Conservation (phyloP, 2,888 invertebrate species). For the Epinotia ramella region DNA sequence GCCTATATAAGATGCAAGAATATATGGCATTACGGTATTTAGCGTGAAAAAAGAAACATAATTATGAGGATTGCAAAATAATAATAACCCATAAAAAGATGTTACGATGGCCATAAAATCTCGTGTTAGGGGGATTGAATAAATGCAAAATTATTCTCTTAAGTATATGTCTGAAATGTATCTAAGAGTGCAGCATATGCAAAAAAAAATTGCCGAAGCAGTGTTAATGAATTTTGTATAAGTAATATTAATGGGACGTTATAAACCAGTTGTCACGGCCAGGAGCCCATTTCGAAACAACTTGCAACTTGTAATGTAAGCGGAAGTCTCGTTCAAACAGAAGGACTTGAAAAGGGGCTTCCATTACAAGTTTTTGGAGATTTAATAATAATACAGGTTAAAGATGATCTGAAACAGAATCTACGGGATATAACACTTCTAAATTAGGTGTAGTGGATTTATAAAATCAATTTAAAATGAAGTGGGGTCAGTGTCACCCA, state of each 20-base stretch:
- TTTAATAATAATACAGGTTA: neutral
- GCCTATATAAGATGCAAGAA: too few relatives aligned
- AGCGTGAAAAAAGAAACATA: too few relatives aligned
- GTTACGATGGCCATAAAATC: neutral
- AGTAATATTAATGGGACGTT: neutral
- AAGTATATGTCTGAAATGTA: too few relatives aligned
- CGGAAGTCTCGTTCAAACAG: neutral
- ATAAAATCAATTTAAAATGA: neutral
- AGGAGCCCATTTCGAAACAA: neutral
- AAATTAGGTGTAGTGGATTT: conserved; percentile 10
- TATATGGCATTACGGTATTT: too few relatives aligned
- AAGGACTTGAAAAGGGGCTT: neutral
- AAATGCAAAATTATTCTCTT: neutral
- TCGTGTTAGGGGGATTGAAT: neutral
- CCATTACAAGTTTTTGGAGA: neutral
- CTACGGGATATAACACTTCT: conserved; percentile 12
- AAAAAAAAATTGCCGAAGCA: neutral
- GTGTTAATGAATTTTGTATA: neutral
- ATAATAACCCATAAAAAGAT: neutral
- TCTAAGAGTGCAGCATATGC: neutral
- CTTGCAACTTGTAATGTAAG: neutral
- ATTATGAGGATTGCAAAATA: too few relatives aligned
- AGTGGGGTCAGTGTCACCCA: neutral
- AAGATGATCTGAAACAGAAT: conserved; percentile 12
- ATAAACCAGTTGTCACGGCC: neutral